A percentile compares a stretch with the other conserved stretches of the same genome.
Evolutionary conservation across 2,113 vertebrate species (phyloP).

Genomic region (Lagenorhynchus albirostris): DNA sequence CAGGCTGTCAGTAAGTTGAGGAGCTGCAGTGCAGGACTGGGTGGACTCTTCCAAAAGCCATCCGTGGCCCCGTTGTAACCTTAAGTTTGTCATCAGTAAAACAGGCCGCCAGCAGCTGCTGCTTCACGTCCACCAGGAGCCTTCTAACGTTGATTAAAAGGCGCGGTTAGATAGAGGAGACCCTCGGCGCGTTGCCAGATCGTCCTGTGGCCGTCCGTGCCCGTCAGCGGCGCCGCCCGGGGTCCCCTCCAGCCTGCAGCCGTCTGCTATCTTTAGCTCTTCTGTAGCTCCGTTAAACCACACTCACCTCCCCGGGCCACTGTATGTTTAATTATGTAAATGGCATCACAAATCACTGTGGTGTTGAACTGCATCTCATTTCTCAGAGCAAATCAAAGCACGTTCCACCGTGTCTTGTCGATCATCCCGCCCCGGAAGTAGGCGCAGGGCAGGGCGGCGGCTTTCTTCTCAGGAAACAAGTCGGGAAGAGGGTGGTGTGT

Average conservation of each 20-base stretch:
- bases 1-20: background rate
- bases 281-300: conserved; percentile 36
- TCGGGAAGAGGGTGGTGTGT: background rate
- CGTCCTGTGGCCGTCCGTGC: background rate
- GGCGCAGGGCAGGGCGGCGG: background rate
- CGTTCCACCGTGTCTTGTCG: background rate
- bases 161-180: background rate
- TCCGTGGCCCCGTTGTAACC: background rate
- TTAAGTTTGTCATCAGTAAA: conserved; percentile 27
- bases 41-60: background rate
- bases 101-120: conserved; percentile 32
- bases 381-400: conserved; percentile 59
- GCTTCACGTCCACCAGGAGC: background rate
- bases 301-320: background rate
- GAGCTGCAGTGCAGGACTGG: background rate
- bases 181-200: background rate
- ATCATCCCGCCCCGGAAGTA: background rate
- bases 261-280: conserved; percentile 53
- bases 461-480: background rate
- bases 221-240: background rate
- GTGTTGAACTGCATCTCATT: conserved; percentile 59
- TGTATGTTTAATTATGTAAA: conserved; percentile 67
- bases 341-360: conserved; percentile 58
- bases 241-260: background rate
- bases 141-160: conserved; percentile 41